Evolutionary conservation across 2,797 vertebrate species (phyloP), one percentile per base, ranked within the genome.

Genomic region (Pantherophis alleghaniensis): DNA sequence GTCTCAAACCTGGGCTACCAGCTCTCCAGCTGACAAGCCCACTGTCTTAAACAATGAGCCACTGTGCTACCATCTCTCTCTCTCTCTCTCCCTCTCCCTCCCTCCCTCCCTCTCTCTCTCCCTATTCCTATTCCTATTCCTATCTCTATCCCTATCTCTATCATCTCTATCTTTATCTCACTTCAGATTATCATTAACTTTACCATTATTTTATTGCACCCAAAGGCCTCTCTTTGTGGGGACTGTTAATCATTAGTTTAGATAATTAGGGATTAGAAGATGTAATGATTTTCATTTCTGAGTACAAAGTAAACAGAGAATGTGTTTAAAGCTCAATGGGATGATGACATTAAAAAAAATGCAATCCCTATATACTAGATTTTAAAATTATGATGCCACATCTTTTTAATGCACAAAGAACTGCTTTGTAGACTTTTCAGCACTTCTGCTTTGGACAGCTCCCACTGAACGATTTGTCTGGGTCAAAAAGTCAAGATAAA

Each of bases 161-260:
- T 56, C 10, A 53, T 56, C 55, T 11, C 55, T 14, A 20, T 90
- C 74, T 22, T 9, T 53, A 53, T 1, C 2, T 60, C 92, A 32
- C 91, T 94, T 93, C 91, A 59, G 89, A 60, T 32, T 87, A 2
- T 92, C 94, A 63, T 20, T 14, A 93, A 93, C 91, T 91, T 91
- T 92, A 11, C 83, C 28, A 94, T 94, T 92, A 86, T 87, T 94
- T 59, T 94, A 0, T 94, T 94, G 83, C 37, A 37, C 10, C 94
- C 93, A 94, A 91, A 92, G 56, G 28, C 83, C 11, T 59, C 93
- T 92, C 93, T 22, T 92, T 89, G 56, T 94, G 66, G 88, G 83
- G 91, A 26, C 83, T 93, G 6, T 87, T 89, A 88, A 87, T 94
- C 42, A 86, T 66, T 91, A 89, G n/a, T 16, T 28, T 24, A 22